phyloP scores from a whole-genome alignment of 2,113 vertebrate species.

The Chauna torquata region DNA sequence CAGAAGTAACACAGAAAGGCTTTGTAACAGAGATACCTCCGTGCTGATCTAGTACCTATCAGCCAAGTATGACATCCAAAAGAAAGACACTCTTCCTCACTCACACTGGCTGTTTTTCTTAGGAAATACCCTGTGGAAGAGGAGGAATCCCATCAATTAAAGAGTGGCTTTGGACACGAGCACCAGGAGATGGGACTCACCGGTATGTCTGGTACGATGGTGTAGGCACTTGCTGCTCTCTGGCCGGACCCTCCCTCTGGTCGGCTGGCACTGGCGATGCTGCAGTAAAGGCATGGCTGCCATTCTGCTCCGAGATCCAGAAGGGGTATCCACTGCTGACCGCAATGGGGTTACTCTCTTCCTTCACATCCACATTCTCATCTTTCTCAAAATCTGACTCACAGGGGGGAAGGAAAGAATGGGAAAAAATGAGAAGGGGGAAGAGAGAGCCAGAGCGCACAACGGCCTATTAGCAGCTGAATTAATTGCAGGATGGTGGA shows the following conservation, averaged over 20 bases:
- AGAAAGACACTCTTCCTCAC: background rate
- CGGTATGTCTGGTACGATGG: constrained; percentile 81
- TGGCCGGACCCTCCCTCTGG: constrained; percentile 74
- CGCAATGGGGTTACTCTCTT: constrained; percentile 51
- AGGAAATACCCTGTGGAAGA: background rate
- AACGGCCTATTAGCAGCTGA: background rate
- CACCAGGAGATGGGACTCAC: constrained; percentile 54
- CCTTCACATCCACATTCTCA: constrained; percentile 68
- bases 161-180: background rate
- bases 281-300: constrained; percentile 58
- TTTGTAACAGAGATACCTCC: background rate
- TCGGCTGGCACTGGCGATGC: constrained; percentile 73
- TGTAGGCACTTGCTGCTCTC: constrained; percentile 84
- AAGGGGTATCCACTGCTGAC: constrained; percentile 81
- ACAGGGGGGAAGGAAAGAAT: background rate
- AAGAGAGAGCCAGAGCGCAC: background rate
- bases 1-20: background rate
- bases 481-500: background rate
- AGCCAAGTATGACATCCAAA: background rate
- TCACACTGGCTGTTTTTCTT: background rate
- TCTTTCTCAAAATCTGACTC: constrained; percentile 68
- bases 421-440: background rate
- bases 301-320: constrained; percentile 79
- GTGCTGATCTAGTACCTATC: background rate
- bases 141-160: background rate